These are phyloP conservation scores for Orchesella cincta DNA, from an alignment of 1,140 invertebrate genomes.

Conservation along the genomic window DNA sequence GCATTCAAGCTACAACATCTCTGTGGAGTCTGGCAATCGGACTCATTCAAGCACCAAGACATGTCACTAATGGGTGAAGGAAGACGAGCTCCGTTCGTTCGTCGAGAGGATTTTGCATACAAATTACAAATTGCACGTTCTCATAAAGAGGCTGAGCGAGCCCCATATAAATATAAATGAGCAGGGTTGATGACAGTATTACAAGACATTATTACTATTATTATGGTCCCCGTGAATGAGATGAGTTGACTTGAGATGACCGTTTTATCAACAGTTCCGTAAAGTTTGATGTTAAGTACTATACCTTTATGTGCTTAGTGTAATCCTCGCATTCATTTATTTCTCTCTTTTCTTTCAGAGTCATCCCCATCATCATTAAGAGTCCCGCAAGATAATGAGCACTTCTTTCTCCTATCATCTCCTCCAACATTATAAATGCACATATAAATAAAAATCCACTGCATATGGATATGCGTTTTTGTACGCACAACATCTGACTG, in stretches of 20 bases:
- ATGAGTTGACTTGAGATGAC: constrained; percentile 25
- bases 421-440: neutral
- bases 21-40: too few relatives aligned
- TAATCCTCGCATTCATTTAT: constrained; percentile 11
- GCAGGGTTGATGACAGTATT: constrained; percentile 14
- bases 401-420: neutral
- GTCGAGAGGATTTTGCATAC: constrained; percentile 21
- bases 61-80: constrained; percentile 9
- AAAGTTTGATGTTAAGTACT: constrained; percentile 4
- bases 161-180: constrained; percentile 18
- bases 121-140: constrained; percentile 24
- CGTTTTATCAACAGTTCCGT: constrained; percentile 17
- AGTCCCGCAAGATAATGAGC: constrained; percentile 7
- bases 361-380: constrained; percentile 11
- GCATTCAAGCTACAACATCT: too few relatives aligned
- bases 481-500: neutral
- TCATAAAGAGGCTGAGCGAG: neutral
- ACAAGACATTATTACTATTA: constrained; percentile 24
- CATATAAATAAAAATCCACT: neutral
- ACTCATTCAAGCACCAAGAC: too few relatives aligned
- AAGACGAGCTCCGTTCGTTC: neutral
- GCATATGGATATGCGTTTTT: neutral
- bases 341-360: neutral
- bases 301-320: neutral
- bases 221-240: constrained; percentile 16